A percentile compares a stretch with the other conserved stretches of the same genome.
Evolutionary conservation across 2,797 vertebrate species (phyloP).

Genomic region (Pantherophis vulpinus): DNA sequence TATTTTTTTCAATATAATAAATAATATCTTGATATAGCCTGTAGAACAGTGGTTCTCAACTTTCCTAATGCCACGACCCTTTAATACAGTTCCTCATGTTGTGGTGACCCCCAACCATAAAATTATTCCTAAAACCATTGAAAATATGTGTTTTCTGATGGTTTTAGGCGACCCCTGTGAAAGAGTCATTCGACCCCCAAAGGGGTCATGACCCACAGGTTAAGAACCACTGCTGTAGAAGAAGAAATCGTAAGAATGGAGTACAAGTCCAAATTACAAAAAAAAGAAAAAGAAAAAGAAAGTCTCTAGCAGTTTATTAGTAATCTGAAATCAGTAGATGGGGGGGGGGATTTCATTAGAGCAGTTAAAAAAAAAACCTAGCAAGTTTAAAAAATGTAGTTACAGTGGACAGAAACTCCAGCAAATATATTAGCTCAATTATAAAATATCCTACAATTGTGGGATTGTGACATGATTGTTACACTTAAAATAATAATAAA

Average conservation of each 20-base stretch:
- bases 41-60: no score
- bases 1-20: background rate
- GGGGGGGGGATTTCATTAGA: slow-evolving; percentile 32
- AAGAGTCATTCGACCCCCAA: no score
- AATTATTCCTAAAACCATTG: no score
- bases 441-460: slow-evolving; percentile 27
- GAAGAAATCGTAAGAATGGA: slow-evolving; percentile 12
- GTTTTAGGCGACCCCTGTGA: no score
- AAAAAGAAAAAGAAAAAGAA: slow-evolving; percentile 49
- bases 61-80: no score
- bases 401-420: slow-evolving; percentile 19
- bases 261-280: slow-evolving; percentile 1
- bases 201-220: no score
- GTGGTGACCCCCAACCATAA: no score
- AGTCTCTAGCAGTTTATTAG: slow-evolving; percentile 17
- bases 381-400: slow-evolving; percentile 17
- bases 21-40: slow-evolving; percentile 10
- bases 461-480: slow-evolving; percentile 4
- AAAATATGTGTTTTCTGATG: no score
- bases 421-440: slow-evolving; percentile 16
- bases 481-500: slow-evolving; percentile 47
- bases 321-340: slow-evolving; percentile 17
- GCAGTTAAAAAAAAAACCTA: slow-evolving; percentile 42
- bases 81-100: no score
- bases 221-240: no score